Percentiles rank a stretch among this genome's conserved stretches.
Conservation (phyloP, 2,888 invertebrate genomes). For the Auanema freiburgensis region DNA sequence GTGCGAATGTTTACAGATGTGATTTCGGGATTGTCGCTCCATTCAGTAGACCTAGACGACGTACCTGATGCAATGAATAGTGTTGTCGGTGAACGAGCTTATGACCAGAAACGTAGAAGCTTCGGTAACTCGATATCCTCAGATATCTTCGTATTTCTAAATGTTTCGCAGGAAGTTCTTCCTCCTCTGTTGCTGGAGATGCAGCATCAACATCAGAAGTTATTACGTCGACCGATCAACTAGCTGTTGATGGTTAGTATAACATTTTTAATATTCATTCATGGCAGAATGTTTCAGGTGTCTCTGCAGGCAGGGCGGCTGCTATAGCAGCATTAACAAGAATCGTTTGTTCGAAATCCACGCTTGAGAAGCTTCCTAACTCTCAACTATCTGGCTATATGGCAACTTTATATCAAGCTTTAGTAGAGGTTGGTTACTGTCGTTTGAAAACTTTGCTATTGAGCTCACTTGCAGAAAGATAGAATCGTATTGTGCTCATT, state of each 20-base stretch:
- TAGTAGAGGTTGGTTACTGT: constrained; percentile 53
- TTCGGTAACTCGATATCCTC: constrained; percentile 3
- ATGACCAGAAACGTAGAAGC: constrained; percentile 6
- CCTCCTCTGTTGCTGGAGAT: constrained; percentile 36
- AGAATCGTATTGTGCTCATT: constrained; percentile 59
- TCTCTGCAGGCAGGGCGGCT: constrained; percentile 43
- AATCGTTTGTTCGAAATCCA: constrained; percentile 92
- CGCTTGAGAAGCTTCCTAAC: constrained; percentile 87
- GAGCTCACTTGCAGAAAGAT: constrained; percentile 47
- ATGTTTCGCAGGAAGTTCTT: constrained; percentile 22
- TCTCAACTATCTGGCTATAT: constrained; percentile 90
- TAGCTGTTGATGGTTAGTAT: constrained; percentile 17
- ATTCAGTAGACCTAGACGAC: constrained; percentile 51
- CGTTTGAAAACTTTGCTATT: constrained; percentile 3
- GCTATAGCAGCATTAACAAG: constrained; percentile 77
- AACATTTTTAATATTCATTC: neutral
- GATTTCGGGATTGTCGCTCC: constrained; percentile 53
- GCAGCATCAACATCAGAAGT: constrained; percentile 6
- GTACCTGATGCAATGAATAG: constrained; percentile 33
- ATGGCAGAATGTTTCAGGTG: constrained; percentile 16
- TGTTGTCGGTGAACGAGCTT: neutral
- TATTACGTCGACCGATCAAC: neutral
- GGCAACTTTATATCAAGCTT: constrained; percentile 81
- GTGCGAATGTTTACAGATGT: constrained; percentile 47
- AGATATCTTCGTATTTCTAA: neutral